Percentiles rank a stretch among this genome's conserved stretches.
These are phyloP conservation scores for Teleopsis dalmanni DNA, from an alignment of 1,140 invertebrate species.

Conservation along the genomic window DNA sequence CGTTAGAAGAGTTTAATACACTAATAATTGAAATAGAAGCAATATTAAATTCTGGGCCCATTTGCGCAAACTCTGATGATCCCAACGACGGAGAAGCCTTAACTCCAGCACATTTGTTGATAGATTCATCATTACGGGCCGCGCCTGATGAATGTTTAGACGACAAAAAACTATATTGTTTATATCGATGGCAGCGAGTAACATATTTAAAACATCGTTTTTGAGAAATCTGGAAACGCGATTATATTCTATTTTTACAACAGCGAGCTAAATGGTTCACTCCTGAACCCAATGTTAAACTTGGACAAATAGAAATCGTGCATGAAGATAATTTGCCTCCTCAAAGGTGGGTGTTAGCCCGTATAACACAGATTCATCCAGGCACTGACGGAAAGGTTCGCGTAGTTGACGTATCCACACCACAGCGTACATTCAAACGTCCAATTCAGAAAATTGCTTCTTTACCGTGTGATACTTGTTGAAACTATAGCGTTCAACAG, in stretches of 20 bases:
- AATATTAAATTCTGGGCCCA: constrained; percentile 19
- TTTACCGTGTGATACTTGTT: constrained; percentile 3
- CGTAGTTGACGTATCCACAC: constrained; percentile 31
- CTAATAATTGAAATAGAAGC: constrained; percentile 24
- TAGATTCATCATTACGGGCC: constrained; percentile 12
- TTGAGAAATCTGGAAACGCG: constrained; percentile 26
- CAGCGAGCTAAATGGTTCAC: constrained; percentile 28
- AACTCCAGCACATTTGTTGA: constrained; percentile 30
- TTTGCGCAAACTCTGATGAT: constrained; percentile 11
- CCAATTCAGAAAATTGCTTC: constrained; percentile 13
- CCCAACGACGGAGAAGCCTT: constrained; percentile 16
- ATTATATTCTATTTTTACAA: constrained; percentile 26
- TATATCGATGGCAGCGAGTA: constrained; percentile 4
- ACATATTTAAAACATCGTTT: constrained; percentile 15
- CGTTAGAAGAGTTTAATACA: constrained; percentile 9
- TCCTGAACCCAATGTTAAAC: constrained; percentile 12
- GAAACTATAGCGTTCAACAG: not conserved
- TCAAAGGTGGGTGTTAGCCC: constrained; percentile 35
- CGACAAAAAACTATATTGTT: not conserved
- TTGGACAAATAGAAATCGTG: constrained; percentile 31
- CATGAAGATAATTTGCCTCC: constrained; percentile 32
- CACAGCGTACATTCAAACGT: constrained; percentile 15
- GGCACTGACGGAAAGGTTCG: constrained; percentile 36
- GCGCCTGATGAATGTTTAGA: not conserved
- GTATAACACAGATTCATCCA: constrained; percentile 32